phyloP scores from a whole-genome alignment of 1,140 invertebrate species.

The Diorhabda carinulata region DNA sequence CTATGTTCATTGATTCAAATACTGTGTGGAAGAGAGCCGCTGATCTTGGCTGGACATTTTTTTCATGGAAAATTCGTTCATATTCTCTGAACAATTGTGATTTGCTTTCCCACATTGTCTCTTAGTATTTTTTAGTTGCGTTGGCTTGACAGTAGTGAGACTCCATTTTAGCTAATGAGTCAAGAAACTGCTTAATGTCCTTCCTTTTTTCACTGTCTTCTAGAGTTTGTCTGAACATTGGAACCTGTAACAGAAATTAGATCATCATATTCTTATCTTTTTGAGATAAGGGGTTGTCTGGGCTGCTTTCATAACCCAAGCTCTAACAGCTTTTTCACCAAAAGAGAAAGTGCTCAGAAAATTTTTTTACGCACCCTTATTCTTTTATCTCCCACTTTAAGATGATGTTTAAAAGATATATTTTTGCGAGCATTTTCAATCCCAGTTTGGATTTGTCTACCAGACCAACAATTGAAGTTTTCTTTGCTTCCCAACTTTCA shows the following conservation, averaged over 20 bases:
- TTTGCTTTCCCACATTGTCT: neutral
- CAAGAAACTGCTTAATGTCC: neutral
- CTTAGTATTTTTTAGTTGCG: neutral
- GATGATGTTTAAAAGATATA: neutral
- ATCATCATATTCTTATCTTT: neutral
- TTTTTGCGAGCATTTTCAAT: neutral
- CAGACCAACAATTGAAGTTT: neutral
- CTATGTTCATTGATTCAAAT: neutral
- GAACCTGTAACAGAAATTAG: neutral
- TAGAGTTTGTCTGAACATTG: neutral
- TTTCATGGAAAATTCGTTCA: neutral
- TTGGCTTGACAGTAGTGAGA: neutral
- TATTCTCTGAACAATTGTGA: no score
- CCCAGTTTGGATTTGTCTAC: neutral
- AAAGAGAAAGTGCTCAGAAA: slow-evolving; percentile 8
- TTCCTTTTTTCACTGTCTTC: neutral
- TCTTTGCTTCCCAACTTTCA: slow-evolving; percentile 10
- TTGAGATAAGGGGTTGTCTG: neutral
- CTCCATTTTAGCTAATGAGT: slow-evolving; percentile 4
- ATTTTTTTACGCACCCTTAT: slow-evolving; percentile 10
- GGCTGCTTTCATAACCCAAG: slow-evolving; percentile 8
- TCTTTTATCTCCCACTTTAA: neutral
- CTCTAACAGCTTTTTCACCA: neutral
- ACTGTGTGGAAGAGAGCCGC: neutral
- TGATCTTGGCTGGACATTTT: neutral